Conservation (phyloP, 2,113 vertebrate species). For the Oncorhynchus mykiss region DNA sequence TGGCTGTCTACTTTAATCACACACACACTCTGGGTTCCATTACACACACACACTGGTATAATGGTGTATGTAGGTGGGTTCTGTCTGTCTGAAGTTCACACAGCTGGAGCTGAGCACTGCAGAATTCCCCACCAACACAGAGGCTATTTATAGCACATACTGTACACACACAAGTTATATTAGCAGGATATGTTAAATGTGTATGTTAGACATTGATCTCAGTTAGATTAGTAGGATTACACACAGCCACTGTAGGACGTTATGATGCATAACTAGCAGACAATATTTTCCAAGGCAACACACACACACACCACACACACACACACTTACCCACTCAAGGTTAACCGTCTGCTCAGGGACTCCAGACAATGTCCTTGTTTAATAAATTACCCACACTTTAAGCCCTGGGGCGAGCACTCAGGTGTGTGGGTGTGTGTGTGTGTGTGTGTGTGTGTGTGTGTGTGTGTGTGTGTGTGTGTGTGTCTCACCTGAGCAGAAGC, state of each 20-base stretch:
- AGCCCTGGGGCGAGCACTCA: slow-evolving; percentile 7
- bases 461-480: neutral
- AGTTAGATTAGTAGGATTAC: slow-evolving; percentile 40
- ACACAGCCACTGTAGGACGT: slow-evolving; percentile 34
- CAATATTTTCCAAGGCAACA: slow-evolving; percentile 23
- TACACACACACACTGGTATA: neutral
- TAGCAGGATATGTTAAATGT: neutral
- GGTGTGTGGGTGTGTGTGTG: slow-evolving; percentile 5
- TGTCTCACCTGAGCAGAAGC: slow-evolving; percentile 88
- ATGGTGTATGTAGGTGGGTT: slow-evolving; percentile 33
- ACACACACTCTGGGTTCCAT: slow-evolving; percentile 37
- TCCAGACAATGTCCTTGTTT: slow-evolving; percentile 30
- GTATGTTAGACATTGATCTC: neutral
- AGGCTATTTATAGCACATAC: slow-evolving; percentile 64
- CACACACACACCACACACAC: slow-evolving; percentile 7
- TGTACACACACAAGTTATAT: neutral
- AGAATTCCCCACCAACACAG: slow-evolving; percentile 67
- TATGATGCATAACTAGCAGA: slow-evolving; percentile 41
- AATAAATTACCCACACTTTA: slow-evolving; percentile 43
- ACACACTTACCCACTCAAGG: slow-evolving; percentile 7
- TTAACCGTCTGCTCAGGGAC: slow-evolving; percentile 3
- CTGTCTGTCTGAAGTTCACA: slow-evolving; percentile 35
- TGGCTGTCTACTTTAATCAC: slow-evolving; percentile 47
- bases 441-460: slow-evolving; percentile 6
- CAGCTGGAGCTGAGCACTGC: slow-evolving; percentile 65